Percentiles rank a stretch among this genome's conserved stretches.
These are phyloP conservation scores for Drosophila kikkawai DNA, from an alignment of 1,140 invertebrate genomes.

Conservation along the genomic window DNA sequence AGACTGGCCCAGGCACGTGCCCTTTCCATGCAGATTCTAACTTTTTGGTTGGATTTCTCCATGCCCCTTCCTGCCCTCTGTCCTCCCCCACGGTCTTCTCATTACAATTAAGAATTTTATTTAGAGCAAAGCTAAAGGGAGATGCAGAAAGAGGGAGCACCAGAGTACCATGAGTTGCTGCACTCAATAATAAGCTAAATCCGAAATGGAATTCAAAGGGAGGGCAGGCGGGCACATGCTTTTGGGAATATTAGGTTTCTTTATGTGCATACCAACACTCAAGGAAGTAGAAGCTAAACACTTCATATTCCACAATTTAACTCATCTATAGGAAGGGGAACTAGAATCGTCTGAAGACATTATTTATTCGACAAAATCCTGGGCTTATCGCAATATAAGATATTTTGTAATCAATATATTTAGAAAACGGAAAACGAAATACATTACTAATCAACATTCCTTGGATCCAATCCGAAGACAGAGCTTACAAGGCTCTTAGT, in stretches of 20 bases:
- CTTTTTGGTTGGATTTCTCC: neutral
- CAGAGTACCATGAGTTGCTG: neutral
- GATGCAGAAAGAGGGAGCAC: too few species aligned
- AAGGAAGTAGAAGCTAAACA: neutral
- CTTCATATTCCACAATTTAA: neutral
- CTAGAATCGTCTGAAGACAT: too few species aligned
- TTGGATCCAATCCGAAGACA: constrained; percentile 19
- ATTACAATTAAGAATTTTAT: constrained; percentile 21
- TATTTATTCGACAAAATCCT: constrained; percentile 73
- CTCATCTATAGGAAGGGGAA: neutral
- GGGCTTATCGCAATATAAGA: constrained; percentile 78
- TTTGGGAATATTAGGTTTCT: neutral
- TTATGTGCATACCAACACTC: neutral
- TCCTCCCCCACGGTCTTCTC: neutral
- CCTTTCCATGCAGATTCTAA: constrained; percentile 12
- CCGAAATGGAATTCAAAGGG: neutral
- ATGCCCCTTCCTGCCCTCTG: neutral
- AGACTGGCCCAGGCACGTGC: constrained; percentile 46
- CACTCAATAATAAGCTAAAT: constrained; percentile 3
- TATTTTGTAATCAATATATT: constrained; percentile 82
- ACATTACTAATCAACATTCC: constrained; percentile 76
- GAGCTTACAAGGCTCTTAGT: constrained; percentile 45
- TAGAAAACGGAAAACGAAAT: constrained; percentile 66
- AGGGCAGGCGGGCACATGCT: neutral
- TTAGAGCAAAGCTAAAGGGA: neutral